Conservation (phyloP, 2,113 vertebrate species). For the Nesospiza acunhae region DNA sequence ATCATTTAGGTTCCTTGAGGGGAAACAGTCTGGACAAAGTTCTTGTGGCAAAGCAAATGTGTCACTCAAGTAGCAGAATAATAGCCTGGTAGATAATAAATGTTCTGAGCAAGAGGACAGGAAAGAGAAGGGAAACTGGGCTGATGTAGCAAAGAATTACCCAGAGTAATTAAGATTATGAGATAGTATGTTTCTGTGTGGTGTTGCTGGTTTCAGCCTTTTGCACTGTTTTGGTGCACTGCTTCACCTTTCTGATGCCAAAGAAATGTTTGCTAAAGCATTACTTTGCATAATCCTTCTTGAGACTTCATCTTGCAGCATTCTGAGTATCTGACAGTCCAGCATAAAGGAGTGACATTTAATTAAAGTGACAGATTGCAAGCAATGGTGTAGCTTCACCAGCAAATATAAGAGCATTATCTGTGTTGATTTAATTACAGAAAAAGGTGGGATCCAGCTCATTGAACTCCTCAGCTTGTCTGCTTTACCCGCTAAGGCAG, state of each 20-base stretch:
- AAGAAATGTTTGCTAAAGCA: not conserved
- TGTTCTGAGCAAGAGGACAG: not conserved
- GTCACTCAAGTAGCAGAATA: not conserved
- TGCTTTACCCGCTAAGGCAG: not conserved
- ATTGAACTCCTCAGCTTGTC: not conserved
- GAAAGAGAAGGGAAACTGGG: not conserved
- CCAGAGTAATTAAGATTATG: not conserved
- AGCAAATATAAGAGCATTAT: constrained; percentile 13
- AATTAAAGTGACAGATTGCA: constrained; percentile 25
- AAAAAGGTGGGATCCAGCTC: not conserved
- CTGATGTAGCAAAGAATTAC: not conserved
- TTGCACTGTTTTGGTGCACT: not conserved
- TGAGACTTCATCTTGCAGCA: not conserved
- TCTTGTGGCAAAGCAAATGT: not conserved
- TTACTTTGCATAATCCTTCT: not conserved
- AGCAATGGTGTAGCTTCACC: not conserved
- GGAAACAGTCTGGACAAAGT: not conserved
- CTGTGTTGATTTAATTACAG: constrained; percentile 29
- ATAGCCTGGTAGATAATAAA: not conserved
- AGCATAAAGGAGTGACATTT: not conserved
- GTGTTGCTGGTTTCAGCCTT: not conserved
- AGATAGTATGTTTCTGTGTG: not conserved
- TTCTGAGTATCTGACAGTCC: not conserved
- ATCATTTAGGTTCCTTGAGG: not conserved
- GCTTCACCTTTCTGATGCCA: not conserved